phyloP scores from a whole-genome alignment of 1,140 invertebrate genomes.

The Agrilus planipennis region DNA sequence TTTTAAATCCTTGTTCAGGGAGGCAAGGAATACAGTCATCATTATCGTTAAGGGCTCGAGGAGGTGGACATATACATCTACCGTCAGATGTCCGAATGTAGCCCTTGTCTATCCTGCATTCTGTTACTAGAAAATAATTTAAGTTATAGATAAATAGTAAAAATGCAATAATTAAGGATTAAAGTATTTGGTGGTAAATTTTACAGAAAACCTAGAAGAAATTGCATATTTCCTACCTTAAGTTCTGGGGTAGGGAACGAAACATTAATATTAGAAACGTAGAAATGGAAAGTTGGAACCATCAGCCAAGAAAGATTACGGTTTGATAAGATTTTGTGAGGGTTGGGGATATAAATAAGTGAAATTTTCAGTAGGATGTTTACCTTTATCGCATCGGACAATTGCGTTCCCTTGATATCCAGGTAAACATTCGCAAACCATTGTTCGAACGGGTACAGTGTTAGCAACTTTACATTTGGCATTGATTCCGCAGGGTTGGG shows the following conservation, averaged over 20 bases:
- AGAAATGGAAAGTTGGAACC: too few relatives aligned
- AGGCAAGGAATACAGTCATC: constrained; percentile 65
- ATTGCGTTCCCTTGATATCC: constrained; percentile 74
- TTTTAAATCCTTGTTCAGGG: constrained; percentile 54
- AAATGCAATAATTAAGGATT: too few relatives aligned
- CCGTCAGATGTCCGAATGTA: constrained; percentile 55
- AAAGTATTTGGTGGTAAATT: too few relatives aligned
- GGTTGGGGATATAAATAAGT: too few relatives aligned
- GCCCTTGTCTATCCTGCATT: constrained; percentile 59
- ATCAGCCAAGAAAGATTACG: too few relatives aligned
- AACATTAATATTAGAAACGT: too few relatives aligned
- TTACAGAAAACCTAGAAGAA: too few relatives aligned
- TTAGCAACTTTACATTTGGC: constrained; percentile 69
- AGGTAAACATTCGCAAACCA: constrained; percentile 79
- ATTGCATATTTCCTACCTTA: too few relatives aligned
- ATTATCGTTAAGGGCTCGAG: constrained; percentile 59
- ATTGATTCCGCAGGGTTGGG: constrained; percentile 70
- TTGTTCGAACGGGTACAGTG: constrained; percentile 70
- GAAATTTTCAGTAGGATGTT: constrained; percentile 24
- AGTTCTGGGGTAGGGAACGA: too few relatives aligned
- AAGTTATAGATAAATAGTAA: too few relatives aligned
- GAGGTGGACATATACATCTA: constrained; percentile 62
- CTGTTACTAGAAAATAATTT: constrained; percentile 38
- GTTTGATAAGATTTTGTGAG: too few relatives aligned
- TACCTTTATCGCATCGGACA: constrained; percentile 59